phyloP scores from a whole-genome alignment of 2,113 vertebrate species.

The Tympanuchus pallidicinctus region DNA sequence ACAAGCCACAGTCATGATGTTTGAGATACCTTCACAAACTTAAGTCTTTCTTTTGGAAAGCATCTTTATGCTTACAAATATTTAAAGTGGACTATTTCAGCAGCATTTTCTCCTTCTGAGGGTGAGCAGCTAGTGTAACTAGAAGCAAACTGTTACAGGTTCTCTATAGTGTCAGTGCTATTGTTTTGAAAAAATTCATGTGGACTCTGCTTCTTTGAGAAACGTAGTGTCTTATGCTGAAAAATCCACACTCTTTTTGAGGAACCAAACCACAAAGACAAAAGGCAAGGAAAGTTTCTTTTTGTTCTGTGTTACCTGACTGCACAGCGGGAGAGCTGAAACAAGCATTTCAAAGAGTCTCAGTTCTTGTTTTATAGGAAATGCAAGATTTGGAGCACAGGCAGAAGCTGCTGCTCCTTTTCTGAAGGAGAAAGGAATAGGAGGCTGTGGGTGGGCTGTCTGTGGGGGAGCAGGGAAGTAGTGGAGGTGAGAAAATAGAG shows the following conservation, averaged over 20 bases:
- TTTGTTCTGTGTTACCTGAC: slow-evolving; percentile 30
- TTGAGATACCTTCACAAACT: neutral
- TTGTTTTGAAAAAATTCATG: neutral
- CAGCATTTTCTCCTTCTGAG: neutral
- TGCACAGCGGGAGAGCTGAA: slow-evolving; percentile 38
- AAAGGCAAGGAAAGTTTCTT: slow-evolving; percentile 23
- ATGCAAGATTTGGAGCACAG: neutral
- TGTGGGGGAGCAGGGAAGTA: neutral
- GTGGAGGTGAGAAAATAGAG: neutral
- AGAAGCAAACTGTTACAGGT: neutral
- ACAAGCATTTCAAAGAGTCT: slow-evolving; percentile 10
- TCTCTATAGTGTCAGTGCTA: neutral
- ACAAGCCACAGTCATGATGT: neutral
- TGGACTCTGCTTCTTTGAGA: neutral
- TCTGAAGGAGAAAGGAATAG: slow-evolving; percentile 18
- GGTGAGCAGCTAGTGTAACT: neutral
- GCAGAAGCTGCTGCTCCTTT: slow-evolving; percentile 14
- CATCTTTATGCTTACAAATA: neutral
- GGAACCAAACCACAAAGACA: slow-evolving; percentile 38
- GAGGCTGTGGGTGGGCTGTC: slow-evolving; percentile 32
- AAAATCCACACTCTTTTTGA: slow-evolving; percentile 4
- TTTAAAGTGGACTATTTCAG: neutral
- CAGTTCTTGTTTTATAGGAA: neutral
- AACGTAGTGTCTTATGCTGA: slow-evolving; percentile 1
- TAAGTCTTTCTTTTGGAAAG: neutral